Evolutionary conservation across 2,797 vertebrate genomes (phyloP).

Genomic region (Myotis vivesi): DNA sequence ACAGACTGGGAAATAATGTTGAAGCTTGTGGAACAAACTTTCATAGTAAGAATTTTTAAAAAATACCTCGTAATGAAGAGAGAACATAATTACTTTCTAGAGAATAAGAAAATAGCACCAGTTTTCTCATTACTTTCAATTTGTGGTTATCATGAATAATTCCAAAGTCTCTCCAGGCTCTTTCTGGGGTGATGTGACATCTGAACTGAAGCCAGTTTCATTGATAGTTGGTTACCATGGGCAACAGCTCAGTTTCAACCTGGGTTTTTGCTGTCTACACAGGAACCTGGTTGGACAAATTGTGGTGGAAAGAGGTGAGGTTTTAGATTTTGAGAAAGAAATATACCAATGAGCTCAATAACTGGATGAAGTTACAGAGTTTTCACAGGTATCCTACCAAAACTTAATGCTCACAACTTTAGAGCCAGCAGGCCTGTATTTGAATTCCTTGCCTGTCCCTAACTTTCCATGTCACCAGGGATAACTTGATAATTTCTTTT

Average conservation of each 20-base stretch:
- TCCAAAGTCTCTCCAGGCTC: conserved; percentile 56
- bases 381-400: background rate
- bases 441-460: background rate
- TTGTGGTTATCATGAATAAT: conserved; percentile 73
- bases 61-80: conserved; percentile 18
- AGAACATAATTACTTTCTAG: conserved; percentile 59
- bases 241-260: conserved; percentile 2
- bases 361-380: background rate
- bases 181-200: conserved; percentile 62
- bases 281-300: background rate
- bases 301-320: background rate
- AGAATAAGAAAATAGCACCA: conserved; percentile 73
- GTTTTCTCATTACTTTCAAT: conserved; percentile 76
- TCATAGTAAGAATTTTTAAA: conserved; percentile 28
- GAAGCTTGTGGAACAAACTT: conserved; percentile 47
- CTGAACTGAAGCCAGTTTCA: conserved; percentile 28
- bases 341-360: background rate
- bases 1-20: conserved; percentile 55
- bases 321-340: conserved; percentile 3
- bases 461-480: background rate
- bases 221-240: conserved; percentile 16
- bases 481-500: background rate
- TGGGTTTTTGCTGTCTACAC: background rate
- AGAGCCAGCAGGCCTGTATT: background rate
- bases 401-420: background rate